These are phyloP conservation scores for Amphipoea oculea DNA, from an alignment of 2,888 invertebrate species.

Conservation along the genomic window DNA sequence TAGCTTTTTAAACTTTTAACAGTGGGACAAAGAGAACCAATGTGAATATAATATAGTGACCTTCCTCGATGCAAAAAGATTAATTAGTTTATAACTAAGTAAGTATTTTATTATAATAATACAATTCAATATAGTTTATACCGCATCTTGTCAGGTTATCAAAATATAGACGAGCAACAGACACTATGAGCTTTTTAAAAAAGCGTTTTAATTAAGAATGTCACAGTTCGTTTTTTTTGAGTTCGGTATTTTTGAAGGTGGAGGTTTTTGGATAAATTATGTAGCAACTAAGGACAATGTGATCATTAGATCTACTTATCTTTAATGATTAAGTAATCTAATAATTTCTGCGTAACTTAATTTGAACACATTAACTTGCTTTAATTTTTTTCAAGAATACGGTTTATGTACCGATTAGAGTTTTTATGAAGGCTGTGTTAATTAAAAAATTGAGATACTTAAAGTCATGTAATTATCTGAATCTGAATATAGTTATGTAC, in stretches of 20 bases:
- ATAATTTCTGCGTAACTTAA: neutral
- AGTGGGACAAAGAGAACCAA: neutral
- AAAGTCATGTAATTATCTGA: neutral
- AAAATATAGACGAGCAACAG: neutral
- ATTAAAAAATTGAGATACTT: neutral
- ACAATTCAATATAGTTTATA: neutral
- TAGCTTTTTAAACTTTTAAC: neutral
- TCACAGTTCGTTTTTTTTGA: neutral
- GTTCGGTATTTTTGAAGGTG: neutral
- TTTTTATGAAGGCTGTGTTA: neutral
- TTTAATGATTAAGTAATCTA: too few relatives aligned
- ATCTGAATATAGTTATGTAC: neutral
- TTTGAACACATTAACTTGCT: neutral
- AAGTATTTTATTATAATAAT: neutral
- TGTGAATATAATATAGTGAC: neutral
- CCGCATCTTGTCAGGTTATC: neutral
- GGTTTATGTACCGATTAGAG: neutral
- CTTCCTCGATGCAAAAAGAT: neutral
- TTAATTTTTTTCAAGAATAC: neutral
- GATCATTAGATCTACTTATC: neutral
- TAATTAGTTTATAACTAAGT: neutral
- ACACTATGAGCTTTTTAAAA: neutral
- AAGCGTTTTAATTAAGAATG: too few relatives aligned
- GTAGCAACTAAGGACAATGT: neutral
- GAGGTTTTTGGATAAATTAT: neutral